Evolutionary conservation across 1,140 invertebrate genomes (phyloP), one percentile per base, ranked within the genome.

Genomic region (Odontomachus brunneus): DNA sequence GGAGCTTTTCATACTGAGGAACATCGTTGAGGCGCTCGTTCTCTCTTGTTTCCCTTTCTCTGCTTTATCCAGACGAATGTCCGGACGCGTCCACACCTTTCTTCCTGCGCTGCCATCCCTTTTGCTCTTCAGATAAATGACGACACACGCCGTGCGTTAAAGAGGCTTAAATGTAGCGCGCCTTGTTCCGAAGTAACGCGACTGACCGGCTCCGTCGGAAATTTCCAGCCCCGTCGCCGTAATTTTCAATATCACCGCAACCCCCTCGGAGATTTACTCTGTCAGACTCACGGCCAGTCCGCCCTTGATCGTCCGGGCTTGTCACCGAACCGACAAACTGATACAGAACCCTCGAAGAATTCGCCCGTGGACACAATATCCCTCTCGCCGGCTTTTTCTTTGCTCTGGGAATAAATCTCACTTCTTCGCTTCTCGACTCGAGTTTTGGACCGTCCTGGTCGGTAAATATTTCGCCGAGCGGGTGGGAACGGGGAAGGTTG

Each of bases 401-500:
- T 29, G 51, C 24, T 69, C 69, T 80, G n/a, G n/a, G 26, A 80
- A 71, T 26, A 80, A 69, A 80, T 80, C 66, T 69, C 53, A 24
- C 55, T 73, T 62, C 17, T 73, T 62, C 17, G 19, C 48, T 76
- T 57, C 63, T 71, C 17, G 63, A 44, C 55, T 0, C 51, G 55
- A 80, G 49, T 66, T 66, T 60, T 19, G 66, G 14, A 60, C 65
- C 7, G 26, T 44, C 38, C 38, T 7, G 38, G 48, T 62, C 11
- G 26, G 44, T 74, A 82, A 73, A 73, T 74, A 62, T 82, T 82
- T 82, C 14, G 38, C 55, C 38, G 78, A 44, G 9, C 38, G 38
- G 9, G 0, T n/a, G 4, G 38, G 9, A 0, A 44, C 38, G 38
- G 55, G 15, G 38, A 5, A 33, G 60, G 4, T n/a, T n/a, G 14